Percentiles rank a stretch among this genome's conserved stretches.
phyloP scores from a whole-genome alignment of 2,888 invertebrate species.

The Cremastobaeus sp. region DNA sequence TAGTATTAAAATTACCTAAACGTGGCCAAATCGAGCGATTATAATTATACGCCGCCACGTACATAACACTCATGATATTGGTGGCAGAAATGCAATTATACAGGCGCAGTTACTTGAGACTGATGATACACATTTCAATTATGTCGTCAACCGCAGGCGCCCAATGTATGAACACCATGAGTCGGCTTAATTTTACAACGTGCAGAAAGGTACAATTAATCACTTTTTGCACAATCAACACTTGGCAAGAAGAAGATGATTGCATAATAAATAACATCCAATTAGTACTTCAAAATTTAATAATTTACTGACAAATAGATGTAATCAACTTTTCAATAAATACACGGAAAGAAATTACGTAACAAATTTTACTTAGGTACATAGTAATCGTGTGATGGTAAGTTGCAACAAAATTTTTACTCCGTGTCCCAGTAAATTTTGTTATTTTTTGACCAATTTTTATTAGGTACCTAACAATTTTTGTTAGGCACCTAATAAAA shows the following conservation, averaged over 20 bases:
- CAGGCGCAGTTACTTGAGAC: constrained; percentile 51
- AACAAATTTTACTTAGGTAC: no score
- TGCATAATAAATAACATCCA: constrained; percentile 47
- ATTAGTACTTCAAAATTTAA: constrained; percentile 51
- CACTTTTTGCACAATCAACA: constrained; percentile 56
- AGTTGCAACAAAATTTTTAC: no score
- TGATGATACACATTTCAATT: constrained; percentile 52
- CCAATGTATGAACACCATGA: constrained; percentile 43
- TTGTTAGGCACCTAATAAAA: no score
- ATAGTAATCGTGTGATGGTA: no score
- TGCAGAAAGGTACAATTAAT: constrained; percentile 51
- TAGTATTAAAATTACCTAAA: no score
- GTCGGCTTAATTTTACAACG: constrained; percentile 48
- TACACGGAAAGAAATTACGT: no score
- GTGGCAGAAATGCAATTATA: constrained; percentile 50
- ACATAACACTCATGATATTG: constrained; percentile 32
- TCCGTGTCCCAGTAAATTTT: no score
- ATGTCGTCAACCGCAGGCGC: constrained; percentile 55
- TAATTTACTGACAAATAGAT: constrained; percentile 41
- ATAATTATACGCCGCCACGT: constrained; percentile 26
- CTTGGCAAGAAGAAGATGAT: constrained; percentile 38
- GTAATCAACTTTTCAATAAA: no score
- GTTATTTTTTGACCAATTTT: no score
- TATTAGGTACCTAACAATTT: no score
- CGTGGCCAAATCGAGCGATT: constrained; percentile 36